A percentile compares a stretch with the other conserved stretches of the same genome.
These are phyloP conservation scores for Galendromus occidentalis DNA, from an alignment of 1,140 invertebrate species.

Conservation along the genomic window DNA sequence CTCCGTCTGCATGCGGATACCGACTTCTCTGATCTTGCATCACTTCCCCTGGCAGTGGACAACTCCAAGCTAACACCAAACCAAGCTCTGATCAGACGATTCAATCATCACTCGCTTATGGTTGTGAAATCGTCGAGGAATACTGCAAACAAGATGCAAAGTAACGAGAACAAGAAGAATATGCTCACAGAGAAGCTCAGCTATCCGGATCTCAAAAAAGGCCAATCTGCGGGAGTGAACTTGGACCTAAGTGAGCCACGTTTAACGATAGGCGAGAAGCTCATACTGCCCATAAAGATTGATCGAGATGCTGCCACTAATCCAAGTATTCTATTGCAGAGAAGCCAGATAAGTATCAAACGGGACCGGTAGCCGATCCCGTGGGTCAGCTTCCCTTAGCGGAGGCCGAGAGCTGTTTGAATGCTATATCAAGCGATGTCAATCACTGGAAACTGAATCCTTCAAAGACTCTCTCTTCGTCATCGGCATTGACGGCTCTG, in stretches of 20 bases:
- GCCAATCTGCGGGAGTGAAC: slow-evolving; percentile 51
- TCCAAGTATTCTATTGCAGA: slow-evolving; percentile 9
- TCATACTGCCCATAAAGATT: background rate
- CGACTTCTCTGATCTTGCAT: background rate
- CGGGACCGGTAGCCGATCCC: slow-evolving; percentile 1
- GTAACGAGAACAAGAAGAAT: too few relatives aligned
- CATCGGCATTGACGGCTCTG: too few relatives aligned
- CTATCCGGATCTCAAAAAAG: slow-evolving; percentile 26
- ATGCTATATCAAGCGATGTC: background rate
- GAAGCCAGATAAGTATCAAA: slow-evolving; percentile 14
- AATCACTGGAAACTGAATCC: slow-evolving; percentile 17
- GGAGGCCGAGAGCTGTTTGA: slow-evolving; percentile 14
- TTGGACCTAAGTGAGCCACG: background rate
- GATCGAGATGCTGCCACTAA: background rate
- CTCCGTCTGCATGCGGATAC: slow-evolving; percentile 26
- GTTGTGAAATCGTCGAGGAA: slow-evolving; percentile 54
- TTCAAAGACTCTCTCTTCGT: too few relatives aligned
- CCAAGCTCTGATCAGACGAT: slow-evolving; percentile 33
- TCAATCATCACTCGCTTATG: slow-evolving; percentile 95
- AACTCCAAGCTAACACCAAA: slow-evolving; percentile 37
- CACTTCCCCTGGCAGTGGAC: slow-evolving; percentile 3
- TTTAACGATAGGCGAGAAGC: background rate
- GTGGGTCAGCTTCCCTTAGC: slow-evolving; percentile 9
- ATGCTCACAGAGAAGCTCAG: too few relatives aligned
- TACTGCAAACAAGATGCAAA: background rate